Base-by-base conservation (phyloP, 2,888 invertebrate species). In the Erannis defoliaria region DNA sequence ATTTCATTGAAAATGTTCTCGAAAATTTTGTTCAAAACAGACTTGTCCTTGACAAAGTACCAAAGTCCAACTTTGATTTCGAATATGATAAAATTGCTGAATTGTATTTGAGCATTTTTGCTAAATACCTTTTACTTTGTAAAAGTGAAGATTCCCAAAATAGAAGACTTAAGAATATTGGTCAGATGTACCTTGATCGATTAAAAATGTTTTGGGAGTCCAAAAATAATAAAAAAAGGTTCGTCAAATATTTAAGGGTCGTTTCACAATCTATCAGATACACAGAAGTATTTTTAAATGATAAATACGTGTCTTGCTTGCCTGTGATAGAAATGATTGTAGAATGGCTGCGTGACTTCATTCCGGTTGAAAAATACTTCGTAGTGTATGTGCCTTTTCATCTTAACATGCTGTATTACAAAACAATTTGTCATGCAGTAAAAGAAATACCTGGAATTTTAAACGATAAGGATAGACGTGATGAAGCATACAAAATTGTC, bases 351-450 rank as follows among this genome's bases (percentile, higher is more conserved):
- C 74, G 76, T 6, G 73, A 59, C 6, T 55, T 81, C 18, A 62
- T 88, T 48, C 80, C 84, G 0, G 70, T 81, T 29, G 81, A 85
- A 33, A 56, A 73, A 55, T 63, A 82, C 60, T 84, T 88, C 26
- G 51, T 67, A 0, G 66, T 51, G 21, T 85, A 82, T 58, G 75
- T 74, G 0, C 51, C 67, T 5, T 62, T 88, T 45, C 84, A 88
- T 66, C 65, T 85, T 14, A 84, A 75, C 0, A 86, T 86, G 81
- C 64, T 85, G 19, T 89, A 81, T 64, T 83, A 67, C 45, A 86
- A 82, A 64, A 68, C 86, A 1, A 70, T 88, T 6, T 74, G 78
- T 35, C 75, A 82, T 40, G 68, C 76, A 21, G 45, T 2, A 16
- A 14, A 6, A 6, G 1, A 45, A 45, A 45, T 5, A 4, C 31